Evolutionary conservation across 2,113 vertebrate species (phyloP), one percentile per base, ranked within the genome.

Genomic region (Mohoua ochrocephala): DNA sequence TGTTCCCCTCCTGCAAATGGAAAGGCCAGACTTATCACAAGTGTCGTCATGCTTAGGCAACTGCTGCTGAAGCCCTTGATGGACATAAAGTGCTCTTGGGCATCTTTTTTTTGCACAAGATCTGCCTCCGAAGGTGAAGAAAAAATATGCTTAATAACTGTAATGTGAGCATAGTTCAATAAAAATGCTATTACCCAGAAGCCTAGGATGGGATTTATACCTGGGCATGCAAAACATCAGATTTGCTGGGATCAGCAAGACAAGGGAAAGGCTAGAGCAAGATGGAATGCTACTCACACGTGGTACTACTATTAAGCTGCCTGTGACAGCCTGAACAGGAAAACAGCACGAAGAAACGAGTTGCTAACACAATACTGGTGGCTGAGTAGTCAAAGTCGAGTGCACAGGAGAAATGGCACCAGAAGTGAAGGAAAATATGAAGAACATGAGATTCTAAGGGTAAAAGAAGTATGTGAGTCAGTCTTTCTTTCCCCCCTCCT

Each of bases 341-440:
- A 65, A 88, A 70, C 0, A 44, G 20, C 12, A 50, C 0, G 2
- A 80, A 81, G 30, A 91, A 70, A 56, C 2, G 0, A 39, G 13
- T 1, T 84, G 61, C 42, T 74, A 63, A 37, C 27, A 56, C 30
- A 44, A 44, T 31, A 50, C 30, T 13, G n/a, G 11, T 57, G 28
- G 47, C 30, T 71, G 45, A 59, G 11, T 28, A 69, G 33, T 22
- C 21, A 23, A 69, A 70, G 13, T 12, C 4, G 0, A 88, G 21
- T 13, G 28, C 41, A 39, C 35, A 56, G 44, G 23, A 76, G 14
- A 78, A 81, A 78, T 14, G 11, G 10, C 22, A 79, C 33, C 20
- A 75, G 39, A 59, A 30, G 19, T 28, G 22, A 68, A 44, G 22
- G 16, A 67, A 65, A 87, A 68, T 23, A 44, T 10, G 39, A 87